A percentile compares a stretch with the other conserved stretches of the same genome.
These are phyloP conservation scores for Tinea semifulvella DNA, from an alignment of 2,888 invertebrate species.

Conservation along the genomic window DNA sequence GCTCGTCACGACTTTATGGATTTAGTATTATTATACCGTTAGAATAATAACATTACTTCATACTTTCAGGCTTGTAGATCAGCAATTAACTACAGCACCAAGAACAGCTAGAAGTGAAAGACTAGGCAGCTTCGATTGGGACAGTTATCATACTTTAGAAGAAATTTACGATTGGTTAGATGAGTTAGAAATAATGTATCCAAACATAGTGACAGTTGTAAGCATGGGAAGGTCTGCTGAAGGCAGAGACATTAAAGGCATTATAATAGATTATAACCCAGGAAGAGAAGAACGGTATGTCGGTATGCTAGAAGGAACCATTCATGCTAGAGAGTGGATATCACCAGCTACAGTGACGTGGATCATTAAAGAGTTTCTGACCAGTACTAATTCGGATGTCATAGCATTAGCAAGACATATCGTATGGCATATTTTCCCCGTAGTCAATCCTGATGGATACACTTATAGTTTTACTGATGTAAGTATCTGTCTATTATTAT, in stretches of 20 bases:
- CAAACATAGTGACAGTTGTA: conserved; percentile 53
- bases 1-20: too few species aligned
- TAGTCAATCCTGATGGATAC: conserved; percentile 79
- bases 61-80: conserved; percentile 52
- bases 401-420: conserved; percentile 67
- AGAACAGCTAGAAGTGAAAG: conserved; percentile 29
- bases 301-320: conserved; percentile 68
- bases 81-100: conserved; percentile 40
- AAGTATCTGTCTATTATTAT: too few species aligned
- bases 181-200: conserved; percentile 53
- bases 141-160: conserved; percentile 66
- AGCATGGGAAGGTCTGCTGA: conserved; percentile 69
- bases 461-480: conserved; percentile 70
- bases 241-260: conserved; percentile 68
- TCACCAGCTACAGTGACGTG: conserved; percentile 69
- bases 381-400: conserved; percentile 59
- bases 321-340: conserved; percentile 82
- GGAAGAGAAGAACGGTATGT: conserved; percentile 42
- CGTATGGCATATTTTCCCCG: conserved; percentile 81
- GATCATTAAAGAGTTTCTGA: conserved; percentile 73
- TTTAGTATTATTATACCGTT: too few species aligned
- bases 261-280: conserved; percentile 44
- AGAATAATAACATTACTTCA: too few species aligned
- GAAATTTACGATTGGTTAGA: conserved; percentile 69
- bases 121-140: conserved; percentile 55